Percentiles rank a stretch among this genome's conserved stretches.
phyloP scores from a whole-genome alignment of 2,113 vertebrate species.

The Apteryx owenii region DNA sequence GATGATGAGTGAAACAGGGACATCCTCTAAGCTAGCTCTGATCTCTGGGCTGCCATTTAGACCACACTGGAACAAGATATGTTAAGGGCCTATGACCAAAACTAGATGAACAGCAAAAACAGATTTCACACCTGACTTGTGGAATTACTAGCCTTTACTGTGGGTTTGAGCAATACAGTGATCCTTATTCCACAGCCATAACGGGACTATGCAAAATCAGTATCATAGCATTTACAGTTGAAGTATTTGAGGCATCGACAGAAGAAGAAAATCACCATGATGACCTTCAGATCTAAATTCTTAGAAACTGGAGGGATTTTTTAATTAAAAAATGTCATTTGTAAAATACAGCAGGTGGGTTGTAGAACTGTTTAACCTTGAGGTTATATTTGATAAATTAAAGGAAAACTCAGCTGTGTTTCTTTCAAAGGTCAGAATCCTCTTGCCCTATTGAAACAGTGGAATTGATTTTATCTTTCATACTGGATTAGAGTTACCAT shows the following conservation, averaged over 20 bases:
- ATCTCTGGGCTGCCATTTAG: neutral
- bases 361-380: neutral
- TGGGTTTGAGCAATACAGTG: no score
- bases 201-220: neutral
- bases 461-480: neutral
- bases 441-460: neutral
- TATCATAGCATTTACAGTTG: neutral
- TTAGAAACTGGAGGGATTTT: neutral
- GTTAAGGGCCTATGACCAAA: neutral
- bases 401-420: neutral
- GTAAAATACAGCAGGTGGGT: neutral
- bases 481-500: neutral
- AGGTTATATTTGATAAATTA: neutral
- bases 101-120: neutral
- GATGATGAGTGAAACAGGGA: neutral
- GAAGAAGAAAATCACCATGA: neutral
- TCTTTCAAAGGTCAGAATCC: slow-evolving; percentile 16
- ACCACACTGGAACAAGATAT: fast-evolving
- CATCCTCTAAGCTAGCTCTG: fast-evolving
- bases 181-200: neutral
- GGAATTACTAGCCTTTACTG: neutral
- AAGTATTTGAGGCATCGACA: neutral
- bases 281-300: neutral
- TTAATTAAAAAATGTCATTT: neutral
- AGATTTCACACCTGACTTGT: neutral